A percentile compares a stretch with the other conserved stretches of the same genome.
These are phyloP conservation scores for Geothlypis trichas DNA, from an alignment of 2,113 vertebrate species.

Conservation along the genomic window DNA sequence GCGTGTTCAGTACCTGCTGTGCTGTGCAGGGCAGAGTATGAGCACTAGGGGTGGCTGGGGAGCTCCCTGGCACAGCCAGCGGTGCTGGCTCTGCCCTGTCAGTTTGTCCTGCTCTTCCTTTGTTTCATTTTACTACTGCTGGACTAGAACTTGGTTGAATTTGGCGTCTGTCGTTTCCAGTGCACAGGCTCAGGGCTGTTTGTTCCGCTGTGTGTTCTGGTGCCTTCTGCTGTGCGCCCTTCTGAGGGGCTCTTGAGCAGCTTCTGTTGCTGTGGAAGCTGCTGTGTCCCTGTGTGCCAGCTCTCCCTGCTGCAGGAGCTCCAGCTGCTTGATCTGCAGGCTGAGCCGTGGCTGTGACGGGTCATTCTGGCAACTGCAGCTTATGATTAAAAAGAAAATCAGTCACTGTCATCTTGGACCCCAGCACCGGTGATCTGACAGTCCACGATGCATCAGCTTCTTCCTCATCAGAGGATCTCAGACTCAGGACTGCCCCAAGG, in stretches of 20 bases:
- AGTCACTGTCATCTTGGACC: conserved; percentile 42
- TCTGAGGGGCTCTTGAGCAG: neutral
- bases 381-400: conserved; percentile 31
- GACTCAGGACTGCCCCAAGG: conserved; percentile 34
- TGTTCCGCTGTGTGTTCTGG: neutral
- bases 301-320: neutral
- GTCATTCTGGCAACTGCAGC: conserved; percentile 33
- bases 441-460: neutral
- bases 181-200: fast-evolving
- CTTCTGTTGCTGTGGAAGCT: neutral
- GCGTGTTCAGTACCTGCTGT: fast-evolving
- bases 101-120: neutral
- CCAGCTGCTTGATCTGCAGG: neutral
- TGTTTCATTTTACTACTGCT: neutral
- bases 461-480: conserved; percentile 30
- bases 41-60: neutral
- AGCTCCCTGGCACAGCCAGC: fast-evolving
- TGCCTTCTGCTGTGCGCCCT: neutral
- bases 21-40: fast-evolving
- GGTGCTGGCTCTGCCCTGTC: neutral
- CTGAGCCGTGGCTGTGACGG: neutral
- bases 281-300: neutral
- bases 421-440: conserved; percentile 9
- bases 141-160: neutral
- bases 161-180: fast-evolving